These are phyloP conservation scores for Ophion costatus DNA, from an alignment of 2,888 invertebrate species.

Conservation along the genomic window DNA sequence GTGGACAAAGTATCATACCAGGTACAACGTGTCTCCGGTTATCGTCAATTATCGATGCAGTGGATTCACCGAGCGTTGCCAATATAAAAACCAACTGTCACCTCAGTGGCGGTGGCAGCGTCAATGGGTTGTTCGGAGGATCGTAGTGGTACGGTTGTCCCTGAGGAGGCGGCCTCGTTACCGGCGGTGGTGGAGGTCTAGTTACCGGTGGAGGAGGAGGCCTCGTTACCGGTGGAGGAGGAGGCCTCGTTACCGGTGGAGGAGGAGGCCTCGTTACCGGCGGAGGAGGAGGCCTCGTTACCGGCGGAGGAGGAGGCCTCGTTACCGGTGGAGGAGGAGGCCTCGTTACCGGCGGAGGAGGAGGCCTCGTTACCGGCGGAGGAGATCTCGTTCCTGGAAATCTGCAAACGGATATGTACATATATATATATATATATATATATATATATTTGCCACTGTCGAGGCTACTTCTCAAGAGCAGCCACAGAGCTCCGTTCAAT, in stretches of 20 bases:
- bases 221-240: slow-evolving; percentile 57
- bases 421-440: too few relatives aligned
- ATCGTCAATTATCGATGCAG: neutral
- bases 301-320: slow-evolving; percentile 59
- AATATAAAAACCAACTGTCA: neutral
- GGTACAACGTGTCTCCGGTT: neutral
- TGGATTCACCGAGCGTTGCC: neutral
- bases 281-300: slow-evolving; percentile 42
- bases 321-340: slow-evolving; percentile 60
- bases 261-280: slow-evolving; percentile 64
- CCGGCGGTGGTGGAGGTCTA: slow-evolving; percentile 67
- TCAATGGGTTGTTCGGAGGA: neutral
- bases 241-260: slow-evolving; percentile 67
- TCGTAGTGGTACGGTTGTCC: slow-evolving; percentile 63
- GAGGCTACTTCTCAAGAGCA: too few relatives aligned
- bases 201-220: slow-evolving; percentile 67
- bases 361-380: slow-evolving; percentile 67
- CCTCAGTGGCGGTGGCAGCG: neutral
- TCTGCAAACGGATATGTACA: neutral
- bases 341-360: slow-evolving; percentile 23
- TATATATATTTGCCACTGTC: too few relatives aligned
- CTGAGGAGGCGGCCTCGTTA: slow-evolving; percentile 74
- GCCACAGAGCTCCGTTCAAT: neutral
- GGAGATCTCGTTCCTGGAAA: slow-evolving; percentile 23
- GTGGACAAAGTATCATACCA: neutral